A percentile compares a stretch with the other conserved stretches of the same genome.
phyloP scores from a whole-genome alignment of 1,140 invertebrate genomes.

The Physella acuta region DNA sequence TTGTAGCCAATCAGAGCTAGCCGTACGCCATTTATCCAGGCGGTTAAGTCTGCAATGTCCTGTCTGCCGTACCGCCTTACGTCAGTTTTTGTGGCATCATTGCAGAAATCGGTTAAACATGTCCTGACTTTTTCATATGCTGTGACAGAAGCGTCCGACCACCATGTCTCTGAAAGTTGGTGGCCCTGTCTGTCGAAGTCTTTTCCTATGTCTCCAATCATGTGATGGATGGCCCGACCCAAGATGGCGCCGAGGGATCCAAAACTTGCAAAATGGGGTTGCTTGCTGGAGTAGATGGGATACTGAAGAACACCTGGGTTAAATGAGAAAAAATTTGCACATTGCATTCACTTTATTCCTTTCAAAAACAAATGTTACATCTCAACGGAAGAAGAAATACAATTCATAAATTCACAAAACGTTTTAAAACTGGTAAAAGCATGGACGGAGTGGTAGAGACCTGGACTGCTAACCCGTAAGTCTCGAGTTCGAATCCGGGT shows the following conservation, averaged over 20 bases:
- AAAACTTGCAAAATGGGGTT: conserved; percentile 37
- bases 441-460: no score
- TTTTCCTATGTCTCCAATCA: conserved; percentile 37
- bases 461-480: no score
- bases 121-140: neutral
- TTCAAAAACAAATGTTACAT: no score
- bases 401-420: no score
- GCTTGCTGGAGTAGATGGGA: conserved; percentile 36
- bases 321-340: neutral
- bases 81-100: no score
- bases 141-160: conserved; percentile 1
- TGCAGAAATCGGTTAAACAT: conserved; percentile 2
- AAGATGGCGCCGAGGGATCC: conserved; percentile 39
- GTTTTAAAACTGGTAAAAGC: no score
- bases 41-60: no score
- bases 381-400: no score
- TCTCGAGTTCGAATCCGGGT: no score
- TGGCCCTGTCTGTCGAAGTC: no score
- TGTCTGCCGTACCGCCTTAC: no score
- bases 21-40: conserved; percentile 10
- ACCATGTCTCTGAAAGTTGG: conserved; percentile 1
- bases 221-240: conserved; percentile 34
- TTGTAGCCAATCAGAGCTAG: conserved; percentile 10
- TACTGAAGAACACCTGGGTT: conserved; percentile 44
- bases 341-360: no score